Conservation (phyloP, 2,888 invertebrate species). For the Cactoblastis cactorum region DNA sequence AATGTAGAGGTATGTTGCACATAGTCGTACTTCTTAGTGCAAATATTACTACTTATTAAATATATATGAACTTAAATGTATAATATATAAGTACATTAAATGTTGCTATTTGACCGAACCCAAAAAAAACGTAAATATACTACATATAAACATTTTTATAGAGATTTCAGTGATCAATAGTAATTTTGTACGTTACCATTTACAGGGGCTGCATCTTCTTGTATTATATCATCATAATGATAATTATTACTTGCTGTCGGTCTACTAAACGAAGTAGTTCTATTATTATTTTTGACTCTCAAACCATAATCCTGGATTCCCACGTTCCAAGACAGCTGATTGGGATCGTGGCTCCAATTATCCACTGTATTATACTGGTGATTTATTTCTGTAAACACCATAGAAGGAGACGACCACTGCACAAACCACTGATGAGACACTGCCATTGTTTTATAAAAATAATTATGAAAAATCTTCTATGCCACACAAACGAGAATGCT, state of each 20-base stretch:
- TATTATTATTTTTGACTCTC: conserved; percentile 17
- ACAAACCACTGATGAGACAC: conserved; percentile 74
- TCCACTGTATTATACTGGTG: conserved; percentile 50
- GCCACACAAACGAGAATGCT: too few relatives aligned
- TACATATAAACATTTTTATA: too few relatives aligned
- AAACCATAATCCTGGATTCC: conserved; percentile 24
- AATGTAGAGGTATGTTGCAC: too few relatives aligned
- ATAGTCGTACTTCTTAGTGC: too few relatives aligned
- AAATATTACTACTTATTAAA: too few relatives aligned
- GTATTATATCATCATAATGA: not conserved
- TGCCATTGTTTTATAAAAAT: conserved; percentile 45
- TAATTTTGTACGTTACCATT: not conserved
- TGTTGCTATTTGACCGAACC: too few relatives aligned
- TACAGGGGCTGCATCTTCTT: not conserved
- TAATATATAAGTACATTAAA: too few relatives aligned
- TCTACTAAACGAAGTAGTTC: not conserved
- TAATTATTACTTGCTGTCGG: not conserved
- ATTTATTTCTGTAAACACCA: conserved; percentile 55
- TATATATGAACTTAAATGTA: too few relatives aligned
- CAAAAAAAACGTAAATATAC: too few relatives aligned
- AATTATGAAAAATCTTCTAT: not conserved
- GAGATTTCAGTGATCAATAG: too few relatives aligned
- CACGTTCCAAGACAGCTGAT: conserved; percentile 28
- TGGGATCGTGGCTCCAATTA: conserved; percentile 36
- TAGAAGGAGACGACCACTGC: conserved; percentile 65